Base-by-base conservation (phyloP, 2,888 invertebrate genomes). In the Anoncus sp. region DNA sequence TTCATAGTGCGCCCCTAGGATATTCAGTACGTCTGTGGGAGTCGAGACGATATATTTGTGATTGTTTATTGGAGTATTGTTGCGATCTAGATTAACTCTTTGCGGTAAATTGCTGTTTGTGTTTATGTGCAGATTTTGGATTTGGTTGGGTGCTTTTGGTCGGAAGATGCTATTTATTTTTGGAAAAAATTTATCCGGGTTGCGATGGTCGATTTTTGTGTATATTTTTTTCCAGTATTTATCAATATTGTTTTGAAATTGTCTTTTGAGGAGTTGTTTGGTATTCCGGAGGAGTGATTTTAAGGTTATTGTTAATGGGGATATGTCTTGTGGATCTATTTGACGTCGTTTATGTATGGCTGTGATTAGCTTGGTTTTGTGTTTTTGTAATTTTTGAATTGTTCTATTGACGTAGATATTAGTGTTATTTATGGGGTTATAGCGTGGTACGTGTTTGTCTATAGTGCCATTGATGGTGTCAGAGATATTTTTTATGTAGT, bases 131-230 rank as follows among this genome's bases (percentile, higher is more conserved):
- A 70, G 35, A 2, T 6, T 4, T 24, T 24, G n/a, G 6, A 70
- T 3, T 38, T 31, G 59, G 3, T 59, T 40, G 0, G 2, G 2
- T 2, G 22, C 16, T 57, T 67, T 59, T 5, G 31, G 57, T 24
- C 74, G 45, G 47, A 74, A 74, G 3, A 74, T 57, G 9, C 49
- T 70, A 82, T 63, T 79, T 78, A 85, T 77, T 89, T 89, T 69
- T 81, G 96, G 95, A 96, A 75, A 75, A 16, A 69, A 75, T 12
- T 60, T 69, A 14, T 55, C 55, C 0, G 75, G 40, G 6, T 69
- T 69, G 20, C 31, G 22, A 3, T 69, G 75, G 9, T 59, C 35
- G 12, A 73, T 73, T 22, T 38, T 14, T 38, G 31, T n/a, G 12
- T 59, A 38, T 7, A 66, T 12, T 38, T 65, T 45, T 22, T 16